Percentiles rank a stretch among this genome's conserved stretches.
These are phyloP conservation scores for Lophotis ruficrista DNA, from an alignment of 2,113 vertebrate species.

Conservation along the genomic window DNA sequence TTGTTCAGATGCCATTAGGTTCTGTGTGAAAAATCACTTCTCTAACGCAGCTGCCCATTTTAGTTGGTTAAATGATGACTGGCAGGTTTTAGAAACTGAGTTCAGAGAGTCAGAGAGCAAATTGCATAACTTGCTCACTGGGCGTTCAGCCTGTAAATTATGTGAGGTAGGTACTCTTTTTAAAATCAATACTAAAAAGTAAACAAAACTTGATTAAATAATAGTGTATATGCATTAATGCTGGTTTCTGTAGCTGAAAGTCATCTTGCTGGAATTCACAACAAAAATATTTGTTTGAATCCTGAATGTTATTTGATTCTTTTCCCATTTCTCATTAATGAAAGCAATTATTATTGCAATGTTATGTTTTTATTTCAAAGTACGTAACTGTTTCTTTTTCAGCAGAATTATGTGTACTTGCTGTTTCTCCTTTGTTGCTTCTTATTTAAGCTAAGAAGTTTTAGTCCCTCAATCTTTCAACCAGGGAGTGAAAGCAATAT, in stretches of 20 bases:
- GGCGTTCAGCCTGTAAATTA: slow-evolving; percentile 25
- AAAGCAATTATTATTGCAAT: background rate
- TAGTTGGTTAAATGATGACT: slow-evolving; percentile 58
- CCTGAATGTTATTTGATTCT: background rate
- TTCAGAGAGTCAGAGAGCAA: slow-evolving; percentile 28
- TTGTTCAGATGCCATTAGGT: slow-evolving; percentile 55
- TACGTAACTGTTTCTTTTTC: background rate
- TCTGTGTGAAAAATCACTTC: slow-evolving; percentile 51
- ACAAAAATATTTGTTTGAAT: background rate
- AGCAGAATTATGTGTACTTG: background rate
- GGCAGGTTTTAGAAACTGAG: slow-evolving; percentile 35
- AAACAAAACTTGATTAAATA: slow-evolving; percentile 12
- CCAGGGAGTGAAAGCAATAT: background rate
- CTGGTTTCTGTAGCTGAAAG: background rate
- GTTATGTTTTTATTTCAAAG: background rate
- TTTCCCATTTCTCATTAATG: background rate
- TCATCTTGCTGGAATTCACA: background rate
- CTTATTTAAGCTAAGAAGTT: slow-evolving; percentile 14
- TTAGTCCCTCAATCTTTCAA: background rate
- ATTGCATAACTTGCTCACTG: background rate
- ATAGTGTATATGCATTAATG: background rate
- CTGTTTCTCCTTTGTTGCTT: slow-evolving; percentile 2
- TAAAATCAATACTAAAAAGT: slow-evolving; percentile 34
- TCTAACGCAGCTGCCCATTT: slow-evolving; percentile 1
- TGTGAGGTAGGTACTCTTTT: background rate